phyloP scores from a whole-genome alignment of 2,888 invertebrate genomes.

The Polydesmus complanatus region DNA sequence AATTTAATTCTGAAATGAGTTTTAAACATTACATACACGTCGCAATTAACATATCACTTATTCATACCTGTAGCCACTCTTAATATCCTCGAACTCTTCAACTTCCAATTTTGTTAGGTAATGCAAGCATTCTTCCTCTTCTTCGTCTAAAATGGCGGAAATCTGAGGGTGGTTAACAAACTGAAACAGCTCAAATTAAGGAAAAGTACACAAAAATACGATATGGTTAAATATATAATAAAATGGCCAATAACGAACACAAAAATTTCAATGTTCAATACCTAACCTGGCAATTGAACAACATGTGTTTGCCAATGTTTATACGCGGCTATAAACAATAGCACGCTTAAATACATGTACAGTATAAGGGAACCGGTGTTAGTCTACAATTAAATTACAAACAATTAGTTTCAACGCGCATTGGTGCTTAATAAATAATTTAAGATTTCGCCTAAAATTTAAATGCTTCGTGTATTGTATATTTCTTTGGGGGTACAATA shows the following conservation, averaged over 20 bases:
- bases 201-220: neutral
- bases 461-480: neutral
- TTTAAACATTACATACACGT: conserved; percentile 3
- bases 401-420: neutral
- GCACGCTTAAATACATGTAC: neutral
- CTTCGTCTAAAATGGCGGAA: conserved; percentile 61
- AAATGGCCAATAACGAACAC: too few relatives aligned
- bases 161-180: conserved; percentile 79
- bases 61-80: conserved; percentile 51
- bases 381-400: neutral
- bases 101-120: conserved; percentile 59
- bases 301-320: neutral
- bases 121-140: conserved; percentile 65
- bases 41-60: neutral
- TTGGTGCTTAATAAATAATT: neutral
- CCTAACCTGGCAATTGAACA: too few relatives aligned
- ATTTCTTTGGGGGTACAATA: neutral
- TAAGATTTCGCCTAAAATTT: too few relatives aligned
- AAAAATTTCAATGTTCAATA: too few relatives aligned
- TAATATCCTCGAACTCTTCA: conserved; percentile 74
- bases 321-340: neutral
- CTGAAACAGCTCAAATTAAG: too few relatives aligned
- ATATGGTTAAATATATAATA: neutral
- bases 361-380: neutral
- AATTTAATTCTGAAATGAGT: conserved; percentile 49